Percentiles rank a stretch among this genome's conserved stretches.
Evolutionary conservation across 2,888 invertebrate species (phyloP).

Genomic region (Drosophila neotestacea): DNA sequence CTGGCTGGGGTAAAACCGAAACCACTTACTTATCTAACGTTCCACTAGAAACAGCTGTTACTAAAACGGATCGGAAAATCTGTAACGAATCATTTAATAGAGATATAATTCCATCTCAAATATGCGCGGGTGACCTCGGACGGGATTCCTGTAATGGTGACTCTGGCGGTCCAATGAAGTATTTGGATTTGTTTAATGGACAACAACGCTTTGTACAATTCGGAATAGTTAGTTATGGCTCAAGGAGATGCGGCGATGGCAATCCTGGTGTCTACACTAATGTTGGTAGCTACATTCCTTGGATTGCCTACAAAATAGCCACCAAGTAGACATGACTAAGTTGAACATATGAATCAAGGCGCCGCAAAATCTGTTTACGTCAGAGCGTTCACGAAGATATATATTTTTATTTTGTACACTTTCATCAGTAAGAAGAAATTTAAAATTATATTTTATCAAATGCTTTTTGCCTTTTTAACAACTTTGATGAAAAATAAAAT

Average conservation of each 20-base stretch:
- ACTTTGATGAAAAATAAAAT: too few species aligned
- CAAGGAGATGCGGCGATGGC: accelerated
- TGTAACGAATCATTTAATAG: background rate
- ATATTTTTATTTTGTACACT: too few species aligned
- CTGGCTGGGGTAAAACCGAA: constrained; percentile 39
- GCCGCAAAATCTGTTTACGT: too few species aligned
- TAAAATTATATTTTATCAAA: too few species aligned
- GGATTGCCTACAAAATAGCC: constrained; percentile 42
- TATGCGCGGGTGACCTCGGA: constrained; percentile 27
- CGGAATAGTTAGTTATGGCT: constrained; percentile 41
- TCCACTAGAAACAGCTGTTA: background rate
- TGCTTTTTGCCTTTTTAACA: too few species aligned
- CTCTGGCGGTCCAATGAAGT: constrained; percentile 36
- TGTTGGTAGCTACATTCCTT: constrained; percentile 20
- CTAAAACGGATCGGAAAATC: accelerated
- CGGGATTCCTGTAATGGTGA: constrained; percentile 31
- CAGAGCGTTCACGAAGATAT: too few species aligned
- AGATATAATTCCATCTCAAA: background rate
- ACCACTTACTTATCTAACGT: accelerated
- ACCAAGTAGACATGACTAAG: background rate
- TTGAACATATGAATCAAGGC: too few species aligned
- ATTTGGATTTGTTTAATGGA: background rate
- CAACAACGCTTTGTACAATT: constrained; percentile 10
- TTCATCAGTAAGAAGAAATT: too few species aligned
- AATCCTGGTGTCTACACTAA: constrained; percentile 37